phyloP scores from a whole-genome alignment of 53 echinoderm and acorn worm genomes.

The Paracentrotus lividus region DNA sequence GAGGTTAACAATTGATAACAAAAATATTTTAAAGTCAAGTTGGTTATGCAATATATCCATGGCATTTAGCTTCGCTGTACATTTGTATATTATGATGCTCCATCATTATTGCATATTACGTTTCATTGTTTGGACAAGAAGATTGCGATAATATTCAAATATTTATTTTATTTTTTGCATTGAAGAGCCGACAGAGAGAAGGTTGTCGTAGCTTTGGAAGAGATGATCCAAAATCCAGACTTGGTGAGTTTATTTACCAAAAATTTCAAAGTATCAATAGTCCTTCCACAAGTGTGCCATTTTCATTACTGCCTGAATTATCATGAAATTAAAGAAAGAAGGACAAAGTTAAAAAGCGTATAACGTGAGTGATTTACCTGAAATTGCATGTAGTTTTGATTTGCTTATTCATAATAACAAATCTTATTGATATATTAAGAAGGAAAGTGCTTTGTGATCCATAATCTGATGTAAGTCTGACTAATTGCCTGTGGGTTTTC shows the following conservation, averaged over 20 bases:
- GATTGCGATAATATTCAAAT: background rate
- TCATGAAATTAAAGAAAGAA: background rate
- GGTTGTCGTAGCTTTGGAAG: conserved; percentile 49
- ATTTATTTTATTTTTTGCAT: background rate
- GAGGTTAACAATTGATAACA: too few relatives aligned
- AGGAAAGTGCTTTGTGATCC: background rate
- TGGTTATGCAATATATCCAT: too few relatives aligned
- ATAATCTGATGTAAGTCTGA: background rate
- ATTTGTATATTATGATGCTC: too few relatives aligned
- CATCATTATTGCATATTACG: too few relatives aligned
- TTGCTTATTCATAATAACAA: background rate
- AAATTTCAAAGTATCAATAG: background rate
- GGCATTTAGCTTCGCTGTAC: too few relatives aligned
- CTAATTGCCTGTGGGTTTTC: background rate
- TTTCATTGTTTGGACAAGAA: too few relatives aligned
- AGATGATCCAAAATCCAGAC: conserved; percentile 61
- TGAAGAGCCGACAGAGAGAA: conserved; percentile 58
- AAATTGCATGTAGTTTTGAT: background rate
- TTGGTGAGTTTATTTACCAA: conserved; percentile 31
- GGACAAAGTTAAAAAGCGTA: background rate
- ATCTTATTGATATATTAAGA: background rate
- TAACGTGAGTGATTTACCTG: background rate
- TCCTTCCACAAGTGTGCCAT: background rate
- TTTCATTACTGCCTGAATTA: too few relatives aligned
- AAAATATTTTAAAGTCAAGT: too few relatives aligned